These are phyloP conservation scores for Icerya purchasi DNA, from an alignment of 2,888 invertebrate species.

Conservation along the genomic window DNA sequence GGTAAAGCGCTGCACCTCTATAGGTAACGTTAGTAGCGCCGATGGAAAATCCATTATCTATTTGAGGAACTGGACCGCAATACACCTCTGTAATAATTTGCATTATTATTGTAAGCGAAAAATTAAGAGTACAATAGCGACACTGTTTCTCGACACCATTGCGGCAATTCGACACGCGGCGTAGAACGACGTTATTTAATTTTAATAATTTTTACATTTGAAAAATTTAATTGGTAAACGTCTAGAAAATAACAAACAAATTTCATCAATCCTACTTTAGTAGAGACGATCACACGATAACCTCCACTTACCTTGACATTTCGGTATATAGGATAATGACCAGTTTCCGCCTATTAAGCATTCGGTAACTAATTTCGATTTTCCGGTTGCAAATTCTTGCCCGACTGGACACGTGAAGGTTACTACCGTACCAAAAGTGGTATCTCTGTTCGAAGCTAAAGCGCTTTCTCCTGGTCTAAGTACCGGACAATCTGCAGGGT, in stretches of 20 bases:
- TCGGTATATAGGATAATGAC: conserved; percentile 77
- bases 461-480: conserved; percentile 69
- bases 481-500: conserved; percentile 66
- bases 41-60: conserved; percentile 90
- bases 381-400: conserved; percentile 82
- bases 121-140: too few species aligned
- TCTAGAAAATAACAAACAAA: too few species aligned
- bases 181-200: too few species aligned
- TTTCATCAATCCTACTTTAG: too few species aligned
- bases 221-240: too few species aligned
- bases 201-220: too few species aligned
- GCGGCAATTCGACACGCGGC: too few species aligned
- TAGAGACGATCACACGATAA: too few species aligned
- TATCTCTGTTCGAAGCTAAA: conserved; percentile 72
- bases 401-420: conserved; percentile 82
- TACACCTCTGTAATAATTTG: conserved; percentile 53
- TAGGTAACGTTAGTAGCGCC: conserved; percentile 90
- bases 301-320: conserved; percentile 64
- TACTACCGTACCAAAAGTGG: conserved; percentile 71
- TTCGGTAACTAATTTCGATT: conserved; percentile 57
- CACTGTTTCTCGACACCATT: too few species aligned
- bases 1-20: conserved; percentile 78
- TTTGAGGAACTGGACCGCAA: conserved; percentile 93
- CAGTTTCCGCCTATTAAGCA: conserved; percentile 78
- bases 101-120: too few species aligned